These are phyloP conservation scores for Toxonevra muliebris DNA, from an alignment of 2,888 invertebrate species.

Conservation along the genomic window DNA sequence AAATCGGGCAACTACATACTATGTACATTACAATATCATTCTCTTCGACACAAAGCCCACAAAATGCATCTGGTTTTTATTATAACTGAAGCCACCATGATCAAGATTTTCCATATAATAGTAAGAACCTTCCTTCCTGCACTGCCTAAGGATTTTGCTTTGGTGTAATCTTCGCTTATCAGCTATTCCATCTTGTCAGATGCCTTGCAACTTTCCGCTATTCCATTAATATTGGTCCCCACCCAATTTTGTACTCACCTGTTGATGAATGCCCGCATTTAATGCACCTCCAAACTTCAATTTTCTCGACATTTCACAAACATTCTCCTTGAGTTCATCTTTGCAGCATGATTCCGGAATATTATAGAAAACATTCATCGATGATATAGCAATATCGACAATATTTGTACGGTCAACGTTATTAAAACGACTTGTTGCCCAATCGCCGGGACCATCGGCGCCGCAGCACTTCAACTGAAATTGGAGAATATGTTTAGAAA, in stretches of 20 bases:
- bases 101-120: too few species aligned
- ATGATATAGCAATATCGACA: conserved; percentile 67
- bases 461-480: conserved; percentile 81
- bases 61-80: too few species aligned
- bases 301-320: conserved; percentile 67
- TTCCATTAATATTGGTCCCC: not conserved
- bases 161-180: too few species aligned
- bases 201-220: not conserved
- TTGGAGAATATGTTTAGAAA: not conserved
- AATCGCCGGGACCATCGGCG: conserved; percentile 75
- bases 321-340: conserved; percentile 62
- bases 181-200: not conserved
- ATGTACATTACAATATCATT: too few species aligned
- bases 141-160: too few species aligned
- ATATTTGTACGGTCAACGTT: conserved; percentile 65
- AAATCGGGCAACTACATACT: too few species aligned
- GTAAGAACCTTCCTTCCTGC: too few species aligned
- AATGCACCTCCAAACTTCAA: conserved; percentile 65
- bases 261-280: conserved; percentile 66
- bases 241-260: conserved; percentile 59
- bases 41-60: too few species aligned
- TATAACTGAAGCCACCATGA: too few species aligned
- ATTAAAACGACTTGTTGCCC: conserved; percentile 73
- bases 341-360: conserved; percentile 72
- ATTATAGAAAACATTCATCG: conserved; percentile 67